Percentiles rank a stretch among this genome's conserved stretches.
Conservation (phyloP, 1,140 invertebrate genomes). For the Holotrichia oblita region DNA sequence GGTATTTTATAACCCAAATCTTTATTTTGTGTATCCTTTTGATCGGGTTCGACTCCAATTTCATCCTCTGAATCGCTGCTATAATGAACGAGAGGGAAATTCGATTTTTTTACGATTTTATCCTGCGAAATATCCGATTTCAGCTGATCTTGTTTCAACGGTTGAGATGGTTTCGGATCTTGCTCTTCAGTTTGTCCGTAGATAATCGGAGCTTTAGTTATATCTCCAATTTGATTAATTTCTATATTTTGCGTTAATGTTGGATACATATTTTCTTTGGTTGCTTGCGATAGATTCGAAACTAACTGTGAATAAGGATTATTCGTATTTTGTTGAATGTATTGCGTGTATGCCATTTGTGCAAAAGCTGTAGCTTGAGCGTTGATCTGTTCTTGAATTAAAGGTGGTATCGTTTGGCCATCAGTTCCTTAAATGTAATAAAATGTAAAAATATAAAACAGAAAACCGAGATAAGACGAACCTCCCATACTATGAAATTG, state of each 20-base stretch:
- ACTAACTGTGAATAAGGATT: slow-evolving; percentile 59
- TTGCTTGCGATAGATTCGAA: slow-evolving; percentile 48
- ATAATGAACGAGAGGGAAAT: slow-evolving; percentile 67
- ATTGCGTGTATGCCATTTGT: slow-evolving; percentile 57
- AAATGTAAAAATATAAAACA: not conserved
- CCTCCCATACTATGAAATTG: slow-evolving; percentile 43
- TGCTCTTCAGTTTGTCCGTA: slow-evolving; percentile 38
- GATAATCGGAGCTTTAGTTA: slow-evolving; percentile 47
- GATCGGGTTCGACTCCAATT: slow-evolving; percentile 47
- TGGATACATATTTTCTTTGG: slow-evolving; percentile 45
- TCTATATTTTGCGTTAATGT: slow-evolving; percentile 31
- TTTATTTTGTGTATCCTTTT: slow-evolving; percentile 53
- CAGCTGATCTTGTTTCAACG: not conserved
- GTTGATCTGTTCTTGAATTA: slow-evolving; percentile 48
- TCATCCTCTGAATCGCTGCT: slow-evolving; percentile 63
- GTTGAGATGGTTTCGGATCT: not conserved
- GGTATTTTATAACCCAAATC: slow-evolving; percentile 63
- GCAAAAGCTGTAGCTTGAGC: slow-evolving; percentile 45
- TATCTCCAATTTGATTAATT: slow-evolving; percentile 37
- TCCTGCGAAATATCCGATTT: slow-evolving; percentile 40
- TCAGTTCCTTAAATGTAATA: slow-evolving; percentile 10
- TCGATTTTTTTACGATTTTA: slow-evolving; percentile 48
- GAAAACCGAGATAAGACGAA: not conserved
- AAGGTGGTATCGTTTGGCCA: slow-evolving; percentile 24
- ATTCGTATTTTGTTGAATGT: slow-evolving; percentile 47